A percentile compares a stretch with the other conserved stretches of the same genome.
phyloP scores from a whole-genome alignment of 2,797 vertebrate genomes.

The Megaceryle alcyon region DNA sequence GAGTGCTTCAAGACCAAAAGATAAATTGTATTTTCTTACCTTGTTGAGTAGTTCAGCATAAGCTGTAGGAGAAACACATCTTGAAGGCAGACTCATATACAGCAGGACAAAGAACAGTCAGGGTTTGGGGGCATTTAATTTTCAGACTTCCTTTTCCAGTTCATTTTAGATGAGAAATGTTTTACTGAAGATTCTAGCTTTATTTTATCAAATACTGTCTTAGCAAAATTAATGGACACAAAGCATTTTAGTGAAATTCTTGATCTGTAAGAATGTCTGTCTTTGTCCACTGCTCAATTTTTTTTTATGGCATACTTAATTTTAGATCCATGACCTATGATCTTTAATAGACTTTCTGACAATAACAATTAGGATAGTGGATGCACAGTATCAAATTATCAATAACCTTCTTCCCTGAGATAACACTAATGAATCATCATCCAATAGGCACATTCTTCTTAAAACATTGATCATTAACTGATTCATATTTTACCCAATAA shows the following conservation, averaged over 20 bases:
- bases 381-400: constrained; percentile 63
- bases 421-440: constrained; percentile 62
- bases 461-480: not conserved
- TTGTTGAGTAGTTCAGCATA: not conserved
- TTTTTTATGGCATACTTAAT: constrained; percentile 40
- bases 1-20: not conserved
- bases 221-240: not conserved
- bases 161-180: not conserved
- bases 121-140: not conserved
- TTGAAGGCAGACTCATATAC: not conserved
- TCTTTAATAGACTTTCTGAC: constrained; percentile 78
- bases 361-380: constrained; percentile 72
- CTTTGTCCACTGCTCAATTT: constrained; percentile 15
- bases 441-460: not conserved
- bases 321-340: constrained; percentile 71
- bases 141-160: not conserved
- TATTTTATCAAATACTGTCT: not conserved
- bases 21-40: not conserved
- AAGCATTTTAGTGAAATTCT: not conserved
- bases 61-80: not conserved
- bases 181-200: not conserved
- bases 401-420: constrained; percentile 57
- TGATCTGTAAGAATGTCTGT: constrained; percentile 14
- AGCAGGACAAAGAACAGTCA: not conserved
- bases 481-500: not conserved